These are phyloP conservation scores for Drosophila hydei DNA, from an alignment of 1,140 invertebrate genomes.

Conservation along the genomic window DNA sequence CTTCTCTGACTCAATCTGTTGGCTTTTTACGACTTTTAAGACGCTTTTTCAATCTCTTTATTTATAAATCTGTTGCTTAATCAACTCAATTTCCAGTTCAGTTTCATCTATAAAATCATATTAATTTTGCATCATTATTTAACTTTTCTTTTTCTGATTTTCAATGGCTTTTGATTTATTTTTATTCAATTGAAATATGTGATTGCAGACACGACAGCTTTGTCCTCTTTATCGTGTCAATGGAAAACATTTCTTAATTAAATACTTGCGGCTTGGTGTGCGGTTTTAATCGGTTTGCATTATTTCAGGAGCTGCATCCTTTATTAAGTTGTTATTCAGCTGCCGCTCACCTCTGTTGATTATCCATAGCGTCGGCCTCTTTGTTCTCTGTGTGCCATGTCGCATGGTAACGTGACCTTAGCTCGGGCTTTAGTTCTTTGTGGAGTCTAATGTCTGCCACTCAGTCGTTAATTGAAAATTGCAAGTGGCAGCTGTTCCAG, in stretches of 20 bases:
- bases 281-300: slow-evolving; percentile 36
- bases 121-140: too few relatives aligned
- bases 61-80: too few relatives aligned
- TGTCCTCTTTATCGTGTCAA: slow-evolving; percentile 4
- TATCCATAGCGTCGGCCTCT: slow-evolving; percentile 10
- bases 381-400: background rate
- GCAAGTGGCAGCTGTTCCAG: slow-evolving; percentile 45
- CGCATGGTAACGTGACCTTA: slow-evolving; percentile 15
- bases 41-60: too few relatives aligned
- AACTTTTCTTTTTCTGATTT: background rate
- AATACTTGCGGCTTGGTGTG: slow-evolving; percentile 33
- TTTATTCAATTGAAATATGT: too few relatives aligned
- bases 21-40: too few relatives aligned
- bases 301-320: slow-evolving; percentile 51
- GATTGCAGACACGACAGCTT: too few relatives aligned
- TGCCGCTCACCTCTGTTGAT: slow-evolving; percentile 9
- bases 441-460: slow-evolving; percentile 30
- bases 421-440: background rate
- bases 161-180: background rate
- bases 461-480: slow-evolving; percentile 70
- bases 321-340: slow-evolving; percentile 32
- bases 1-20: too few relatives aligned
- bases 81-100: too few relatives aligned
- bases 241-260: slow-evolving; percentile 68
- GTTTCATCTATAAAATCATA: too few relatives aligned